Conservation (phyloP, 37 sponge, comb jelly and placozoan species). For the Chondrilla cf. caribensis region DNA sequence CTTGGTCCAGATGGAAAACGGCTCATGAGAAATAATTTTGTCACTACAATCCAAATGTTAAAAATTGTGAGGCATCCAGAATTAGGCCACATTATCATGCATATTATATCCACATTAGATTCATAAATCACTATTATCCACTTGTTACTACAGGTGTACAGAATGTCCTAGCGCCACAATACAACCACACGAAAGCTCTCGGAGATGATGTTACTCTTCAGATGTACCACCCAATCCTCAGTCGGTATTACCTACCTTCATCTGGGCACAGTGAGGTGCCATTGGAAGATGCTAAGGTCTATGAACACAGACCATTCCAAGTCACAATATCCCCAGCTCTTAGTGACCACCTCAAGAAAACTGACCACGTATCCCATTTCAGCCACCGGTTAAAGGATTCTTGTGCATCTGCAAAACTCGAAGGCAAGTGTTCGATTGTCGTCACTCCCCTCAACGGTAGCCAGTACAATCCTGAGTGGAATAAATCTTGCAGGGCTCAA, state of each 20-base stretch:
- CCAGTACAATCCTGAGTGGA: not conserved
- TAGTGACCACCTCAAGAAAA: not conserved
- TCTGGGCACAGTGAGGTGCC: not conserved
- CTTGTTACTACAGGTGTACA: not conserved
- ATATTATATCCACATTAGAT: too few species aligned
- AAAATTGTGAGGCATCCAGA: too few species aligned
- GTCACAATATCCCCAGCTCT: not conserved
- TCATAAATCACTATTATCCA: too few species aligned
- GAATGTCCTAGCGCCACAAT: not conserved
- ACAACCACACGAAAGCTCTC: not conserved
- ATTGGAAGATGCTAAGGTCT: not conserved
- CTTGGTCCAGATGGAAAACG: too few species aligned
- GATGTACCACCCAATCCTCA: constrained; percentile 7
- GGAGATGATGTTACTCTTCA: not conserved
- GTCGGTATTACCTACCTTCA: not conserved
- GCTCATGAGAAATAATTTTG: too few species aligned
- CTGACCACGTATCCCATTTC: not conserved
- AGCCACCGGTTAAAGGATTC: not conserved
- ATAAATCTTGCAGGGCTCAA: not conserved
- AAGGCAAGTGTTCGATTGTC: not conserved
- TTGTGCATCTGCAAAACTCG: not conserved
- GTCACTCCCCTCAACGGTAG: not conserved
- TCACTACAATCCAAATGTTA: too few species aligned
- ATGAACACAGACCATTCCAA: too few species aligned
- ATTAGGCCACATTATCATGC: too few species aligned